These are phyloP conservation scores for Melangyna quadrimaculata DNA, from an alignment of 2,888 invertebrate genomes.

Conservation along the genomic window DNA sequence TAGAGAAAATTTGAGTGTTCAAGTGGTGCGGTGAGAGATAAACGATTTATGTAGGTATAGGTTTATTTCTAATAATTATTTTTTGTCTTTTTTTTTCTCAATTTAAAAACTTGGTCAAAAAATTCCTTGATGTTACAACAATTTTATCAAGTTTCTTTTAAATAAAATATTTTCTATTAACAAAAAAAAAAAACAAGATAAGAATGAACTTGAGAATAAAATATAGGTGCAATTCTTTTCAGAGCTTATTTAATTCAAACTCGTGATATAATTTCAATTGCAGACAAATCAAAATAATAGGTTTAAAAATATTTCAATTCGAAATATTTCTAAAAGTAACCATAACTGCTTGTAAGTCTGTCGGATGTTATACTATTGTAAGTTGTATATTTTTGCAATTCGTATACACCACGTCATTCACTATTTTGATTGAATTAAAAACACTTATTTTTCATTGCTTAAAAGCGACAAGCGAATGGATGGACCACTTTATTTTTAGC, in stretches of 20 bases:
- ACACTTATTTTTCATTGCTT: not conserved
- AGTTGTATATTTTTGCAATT: not conserved
- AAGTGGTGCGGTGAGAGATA: not conserved
- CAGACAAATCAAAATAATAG: not conserved
- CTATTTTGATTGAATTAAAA: not conserved
- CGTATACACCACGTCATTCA: not conserved
- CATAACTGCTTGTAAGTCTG: not conserved
- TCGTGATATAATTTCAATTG: not conserved
- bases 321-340: not conserved
- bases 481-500: not conserved
- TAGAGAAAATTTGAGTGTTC: not conserved
- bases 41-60: too few relatives aligned
- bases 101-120: not conserved
- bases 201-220: not conserved
- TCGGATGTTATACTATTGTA: not conserved
- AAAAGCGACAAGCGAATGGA: not conserved
- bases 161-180: not conserved
- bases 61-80: too few relatives aligned
- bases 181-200: not conserved
- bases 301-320: not conserved
- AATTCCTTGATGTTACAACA: not conserved
- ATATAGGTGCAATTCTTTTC: not conserved
- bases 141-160: not conserved
- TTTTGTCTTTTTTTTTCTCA: not conserved
- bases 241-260: not conserved